Percentiles rank a stretch among this genome's conserved stretches.
phyloP scores from a whole-genome alignment of 2,888 invertebrate species.

The Anarsia innoxiella region DNA sequence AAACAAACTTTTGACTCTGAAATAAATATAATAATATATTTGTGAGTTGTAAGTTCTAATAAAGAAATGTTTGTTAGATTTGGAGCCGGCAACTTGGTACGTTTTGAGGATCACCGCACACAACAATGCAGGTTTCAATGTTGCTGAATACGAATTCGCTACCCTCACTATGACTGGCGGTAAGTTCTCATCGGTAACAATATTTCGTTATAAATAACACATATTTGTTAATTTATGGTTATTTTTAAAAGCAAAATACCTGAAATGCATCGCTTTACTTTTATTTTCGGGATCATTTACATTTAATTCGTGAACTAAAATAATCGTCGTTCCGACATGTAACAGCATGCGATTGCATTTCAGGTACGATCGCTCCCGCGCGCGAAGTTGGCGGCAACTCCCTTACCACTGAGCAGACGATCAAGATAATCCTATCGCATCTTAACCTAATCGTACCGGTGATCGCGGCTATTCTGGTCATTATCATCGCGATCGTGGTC shows the following conservation, averaged over 20 bases:
- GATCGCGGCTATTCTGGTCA: conserved; percentile 92
- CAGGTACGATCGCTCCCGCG: conserved; percentile 94
- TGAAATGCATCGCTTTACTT: conserved; percentile 67
- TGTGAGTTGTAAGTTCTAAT: background rate
- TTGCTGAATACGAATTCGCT: conserved; percentile 96
- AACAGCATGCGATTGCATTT: conserved; percentile 74
- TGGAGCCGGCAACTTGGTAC: conserved; percentile 96
- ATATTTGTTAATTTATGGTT: too few species aligned
- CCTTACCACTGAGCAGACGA: conserved; percentile 85
- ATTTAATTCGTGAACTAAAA: conserved; percentile 2
- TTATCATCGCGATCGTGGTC: conserved; percentile 94
- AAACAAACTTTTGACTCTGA: too few species aligned
- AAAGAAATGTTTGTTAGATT: conserved; percentile 73
- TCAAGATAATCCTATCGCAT: conserved; percentile 91
- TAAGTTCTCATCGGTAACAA: too few species aligned
- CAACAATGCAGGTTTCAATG: conserved; percentile 96
- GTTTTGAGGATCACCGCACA: conserved; percentile 92
- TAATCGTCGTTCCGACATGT: conserved; percentile 5
- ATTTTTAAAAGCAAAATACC: too few species aligned
- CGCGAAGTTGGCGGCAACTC: conserved; percentile 83
- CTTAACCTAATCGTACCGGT: conserved; percentile 95
- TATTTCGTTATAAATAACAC: too few species aligned
- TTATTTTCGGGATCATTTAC: conserved; percentile 7
- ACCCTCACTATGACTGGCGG: conserved; percentile 96
- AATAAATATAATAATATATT: background rate